Evolutionary conservation across 2,888 invertebrate species (phyloP).

Genomic region (Meteorus colon): DNA sequence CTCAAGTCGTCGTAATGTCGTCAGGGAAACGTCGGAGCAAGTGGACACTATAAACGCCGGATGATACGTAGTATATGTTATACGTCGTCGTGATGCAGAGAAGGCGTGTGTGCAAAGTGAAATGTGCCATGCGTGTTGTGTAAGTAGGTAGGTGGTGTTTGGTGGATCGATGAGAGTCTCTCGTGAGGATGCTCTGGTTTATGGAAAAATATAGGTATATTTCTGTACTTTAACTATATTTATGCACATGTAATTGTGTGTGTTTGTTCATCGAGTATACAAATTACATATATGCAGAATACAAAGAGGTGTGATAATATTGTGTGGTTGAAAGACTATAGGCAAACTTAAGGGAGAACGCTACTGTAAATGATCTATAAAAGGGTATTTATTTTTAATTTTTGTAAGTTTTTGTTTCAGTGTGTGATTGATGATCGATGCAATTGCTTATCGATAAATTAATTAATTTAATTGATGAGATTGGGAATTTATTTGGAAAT

Average conservation of each 20-base stretch:
- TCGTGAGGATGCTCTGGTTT: conserved; percentile 42
- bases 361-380: not conserved
- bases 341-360: not conserved
- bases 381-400: not conserved
- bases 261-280: not conserved
- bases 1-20: conserved; percentile 23
- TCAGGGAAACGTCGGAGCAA: conserved; percentile 32
- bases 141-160: conserved; percentile 53
- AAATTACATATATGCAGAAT: not conserved
- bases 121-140: conserved; percentile 54
- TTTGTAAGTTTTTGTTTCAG: too few relatives aligned
- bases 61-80: not conserved
- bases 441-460: too few relatives aligned
- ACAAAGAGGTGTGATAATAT: conserved; percentile 10
- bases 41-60: conserved; percentile 19
- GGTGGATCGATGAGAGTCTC: conserved; percentile 47
- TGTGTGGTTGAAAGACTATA: not conserved
- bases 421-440: too few relatives aligned
- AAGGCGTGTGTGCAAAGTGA: conserved; percentile 51
- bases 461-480: too few relatives aligned
- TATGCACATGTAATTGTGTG: not conserved
- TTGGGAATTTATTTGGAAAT: too few relatives aligned
- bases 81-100: conserved; percentile 29
- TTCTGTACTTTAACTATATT: not conserved
- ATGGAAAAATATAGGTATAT: conserved; percentile 29